Conservation (phyloP, 2,797 vertebrate genomes). For the Alfaro cultratus region DNA sequence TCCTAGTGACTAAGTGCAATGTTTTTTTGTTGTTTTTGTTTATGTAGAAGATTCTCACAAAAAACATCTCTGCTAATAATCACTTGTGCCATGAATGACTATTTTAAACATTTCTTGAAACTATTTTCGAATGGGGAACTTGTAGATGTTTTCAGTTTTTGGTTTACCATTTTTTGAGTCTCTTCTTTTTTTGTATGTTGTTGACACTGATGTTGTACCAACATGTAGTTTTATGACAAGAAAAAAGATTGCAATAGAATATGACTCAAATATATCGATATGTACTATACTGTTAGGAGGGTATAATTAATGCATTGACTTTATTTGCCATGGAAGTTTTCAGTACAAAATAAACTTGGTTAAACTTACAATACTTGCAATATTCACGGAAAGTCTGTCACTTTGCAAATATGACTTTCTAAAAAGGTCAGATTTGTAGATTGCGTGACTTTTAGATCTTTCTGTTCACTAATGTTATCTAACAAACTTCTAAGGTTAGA, state of each 20-base stretch:
- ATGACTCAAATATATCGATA: neutral
- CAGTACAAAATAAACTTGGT: neutral
- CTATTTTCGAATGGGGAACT: slow-evolving; percentile 22
- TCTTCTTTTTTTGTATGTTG: neutral
- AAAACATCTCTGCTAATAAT: slow-evolving; percentile 55
- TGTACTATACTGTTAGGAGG: neutral
- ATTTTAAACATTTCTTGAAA: slow-evolving; percentile 12
- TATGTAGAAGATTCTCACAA: slow-evolving; percentile 5
- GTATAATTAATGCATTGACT: neutral
- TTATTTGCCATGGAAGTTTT: neutral
- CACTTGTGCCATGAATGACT: slow-evolving; percentile 46
- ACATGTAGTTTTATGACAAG: too few species aligned
- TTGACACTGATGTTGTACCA: neutral
- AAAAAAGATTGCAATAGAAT: slow-evolving; percentile 3
- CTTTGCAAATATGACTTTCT: neutral
- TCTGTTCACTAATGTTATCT: neutral
- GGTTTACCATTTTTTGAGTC: neutral
- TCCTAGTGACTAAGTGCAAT: slow-evolving; percentile 6
- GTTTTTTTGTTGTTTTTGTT: too few species aligned
- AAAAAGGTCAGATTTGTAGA: neutral
- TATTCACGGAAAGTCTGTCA: neutral
- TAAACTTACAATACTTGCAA: neutral
- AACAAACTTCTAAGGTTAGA: neutral
- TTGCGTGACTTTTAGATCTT: neutral
- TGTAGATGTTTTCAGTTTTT: slow-evolving; percentile 25